A percentile compares a stretch with the other conserved stretches of the same genome.
Evolutionary conservation across 1,140 invertebrate species (phyloP).

Genomic region (Drosophila littoralis): DNA sequence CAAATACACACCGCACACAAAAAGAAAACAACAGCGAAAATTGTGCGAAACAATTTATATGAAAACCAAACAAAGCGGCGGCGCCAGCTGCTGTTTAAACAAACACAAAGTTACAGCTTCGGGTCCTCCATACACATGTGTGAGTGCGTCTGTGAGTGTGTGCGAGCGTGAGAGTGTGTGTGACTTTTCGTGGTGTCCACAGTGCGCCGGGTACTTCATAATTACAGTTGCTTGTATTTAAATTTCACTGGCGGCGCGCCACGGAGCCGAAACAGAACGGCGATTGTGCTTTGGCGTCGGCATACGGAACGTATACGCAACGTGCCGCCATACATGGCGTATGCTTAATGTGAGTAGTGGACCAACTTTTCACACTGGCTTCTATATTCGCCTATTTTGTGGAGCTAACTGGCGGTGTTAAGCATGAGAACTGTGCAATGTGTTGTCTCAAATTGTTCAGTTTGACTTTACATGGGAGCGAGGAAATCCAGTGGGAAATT

Average conservation of each 20-base stretch:
- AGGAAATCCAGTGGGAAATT: conserved; percentile 28
- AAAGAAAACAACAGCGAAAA: conserved; percentile 39
- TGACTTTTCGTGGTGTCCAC: conserved; percentile 61
- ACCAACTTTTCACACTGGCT: conserved; percentile 37
- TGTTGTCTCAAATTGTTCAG: not conserved
- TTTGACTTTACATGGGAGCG: conserved; percentile 3
- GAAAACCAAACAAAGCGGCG: conserved; percentile 57
- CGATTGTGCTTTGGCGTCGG: conserved; percentile 38
- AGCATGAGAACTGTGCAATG: conserved; percentile 1
- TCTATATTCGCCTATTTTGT: conserved; percentile 18
- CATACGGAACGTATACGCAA: conserved; percentile 32
- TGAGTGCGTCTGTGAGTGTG: conserved; percentile 12
- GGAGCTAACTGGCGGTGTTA: not conserved
- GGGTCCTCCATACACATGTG: conserved; percentile 6
- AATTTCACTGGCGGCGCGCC: conserved; percentile 56
- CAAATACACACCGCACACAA: conserved; percentile 26
- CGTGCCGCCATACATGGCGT: conserved; percentile 37
- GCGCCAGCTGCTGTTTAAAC: conserved; percentile 72
- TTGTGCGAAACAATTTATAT: conserved; percentile 65
- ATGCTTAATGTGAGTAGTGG: conserved; percentile 64
- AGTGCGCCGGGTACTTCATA: conserved; percentile 64
- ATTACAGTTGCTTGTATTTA: conserved; percentile 71
- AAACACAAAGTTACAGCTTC: conserved; percentile 68
- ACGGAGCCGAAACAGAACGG: not conserved
- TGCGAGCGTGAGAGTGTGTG: conserved; percentile 47